Base-by-base conservation (phyloP, 2,113 vertebrate genomes). In the Paralichthys olivaceus region DNA sequence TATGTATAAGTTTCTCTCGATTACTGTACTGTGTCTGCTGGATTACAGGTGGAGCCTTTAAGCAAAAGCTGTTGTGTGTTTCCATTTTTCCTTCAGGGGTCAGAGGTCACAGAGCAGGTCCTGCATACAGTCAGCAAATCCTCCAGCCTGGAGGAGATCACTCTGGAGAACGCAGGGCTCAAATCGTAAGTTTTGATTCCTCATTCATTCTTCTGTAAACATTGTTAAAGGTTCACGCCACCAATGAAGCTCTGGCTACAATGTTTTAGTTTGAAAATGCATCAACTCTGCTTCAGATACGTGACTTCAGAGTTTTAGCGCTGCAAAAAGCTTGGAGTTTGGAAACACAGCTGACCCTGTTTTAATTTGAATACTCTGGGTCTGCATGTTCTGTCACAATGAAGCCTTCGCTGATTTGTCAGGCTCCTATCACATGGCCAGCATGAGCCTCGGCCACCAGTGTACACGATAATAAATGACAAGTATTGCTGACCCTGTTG, bases 91-190 rank as follows among this genome's bases (percentile, higher is more conserved):
- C 25, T 40, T 23, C 29, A 97, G 96, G 95, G 96, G 51, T 96
- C 96, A 29, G 96, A 97, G 91, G 96, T 97, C 56, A 93, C 94
- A 0, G 96, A 97, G 80, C 96, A 97, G 90, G 94, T 96, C 73
- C 89, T 97, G 78, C 96, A 96, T 77, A 95, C 95, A 0, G 85
- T 96, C 83, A 96, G 96, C 91, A 95, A 96, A 81, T 97, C 96
- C 0, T 95, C 94, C 79, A 95, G 95, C 78, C 92, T 96, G 1
- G 95, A 96, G 89, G 96, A 97, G 87, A 91, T 97, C 85, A 95
- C 95, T 5, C 94, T 97, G 92, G 96, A 97, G 93, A 96, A 96
- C 1, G 93, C 94, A 0, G 96, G 96, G n/a, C 90, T 97, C 55
- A 96, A 96, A 93, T 94, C 92, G 92, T 93, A 68, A 85, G 94